phyloP scores from a whole-genome alignment of 2,888 invertebrate species.

The Trilocha varians region DNA sequence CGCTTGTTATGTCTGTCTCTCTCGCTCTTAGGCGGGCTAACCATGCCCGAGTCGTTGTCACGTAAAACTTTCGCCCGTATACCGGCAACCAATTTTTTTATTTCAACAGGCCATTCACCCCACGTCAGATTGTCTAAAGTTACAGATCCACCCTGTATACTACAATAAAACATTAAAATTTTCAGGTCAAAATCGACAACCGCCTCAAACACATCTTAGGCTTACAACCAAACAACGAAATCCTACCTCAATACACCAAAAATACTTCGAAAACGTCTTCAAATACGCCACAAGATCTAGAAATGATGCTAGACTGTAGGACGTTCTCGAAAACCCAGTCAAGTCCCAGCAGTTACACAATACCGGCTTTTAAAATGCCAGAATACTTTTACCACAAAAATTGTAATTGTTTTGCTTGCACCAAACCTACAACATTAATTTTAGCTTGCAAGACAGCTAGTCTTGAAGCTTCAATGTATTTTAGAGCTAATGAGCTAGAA shows the following conservation, averaged over 20 bases:
- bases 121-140: no score
- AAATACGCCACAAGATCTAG: conserved; percentile 36
- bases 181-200: conserved; percentile 45
- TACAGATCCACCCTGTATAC: no score
- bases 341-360: conserved; percentile 28
- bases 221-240: conserved; percentile 26
- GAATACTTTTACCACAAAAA: conserved; percentile 32
- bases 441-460: conserved; percentile 27
- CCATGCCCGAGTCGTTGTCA: no score
- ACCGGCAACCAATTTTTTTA: no score
- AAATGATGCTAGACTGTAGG: conserved; percentile 40
- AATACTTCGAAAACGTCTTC: conserved; percentile 13
- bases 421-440: conserved; percentile 22
- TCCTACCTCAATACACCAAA: conserved; percentile 10
- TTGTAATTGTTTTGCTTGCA: conserved; percentile 43
- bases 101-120: no score
- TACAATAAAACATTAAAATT: no score
- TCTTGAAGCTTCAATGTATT: conserved; percentile 43
- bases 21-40: no score
- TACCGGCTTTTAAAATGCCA: conserved; percentile 32
- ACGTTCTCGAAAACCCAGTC: conserved; percentile 24
- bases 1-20: no score
- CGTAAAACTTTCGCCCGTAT: no score
- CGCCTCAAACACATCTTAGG: conserved; percentile 46
- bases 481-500: conserved; percentile 34